Conservation (phyloP, 2,888 invertebrate genomes). For the Lithophane semibrunnea region DNA sequence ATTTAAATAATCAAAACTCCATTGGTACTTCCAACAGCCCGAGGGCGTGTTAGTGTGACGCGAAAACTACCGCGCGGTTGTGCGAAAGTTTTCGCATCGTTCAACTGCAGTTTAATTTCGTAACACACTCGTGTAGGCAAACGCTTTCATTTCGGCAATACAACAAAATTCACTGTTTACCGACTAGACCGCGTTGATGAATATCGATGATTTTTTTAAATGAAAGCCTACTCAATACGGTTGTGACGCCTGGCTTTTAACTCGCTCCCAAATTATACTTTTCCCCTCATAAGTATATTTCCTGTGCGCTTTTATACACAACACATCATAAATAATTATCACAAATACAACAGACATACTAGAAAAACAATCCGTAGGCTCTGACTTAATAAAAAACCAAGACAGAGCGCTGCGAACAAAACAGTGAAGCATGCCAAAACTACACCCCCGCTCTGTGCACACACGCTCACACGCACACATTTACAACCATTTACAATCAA, state of each 20-base stretch:
- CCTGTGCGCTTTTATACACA: too few species aligned
- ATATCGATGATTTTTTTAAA: too few species aligned
- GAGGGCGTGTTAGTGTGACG: background rate
- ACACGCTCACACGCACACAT: too few species aligned
- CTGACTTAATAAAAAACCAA: too few species aligned
- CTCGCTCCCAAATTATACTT: too few species aligned
- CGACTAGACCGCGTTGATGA: background rate
- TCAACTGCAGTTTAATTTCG: background rate
- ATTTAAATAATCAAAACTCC: background rate
- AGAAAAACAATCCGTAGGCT: background rate
- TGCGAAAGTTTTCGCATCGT: slow-evolving; percentile 5
- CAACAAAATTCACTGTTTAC: background rate
- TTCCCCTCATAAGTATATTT: too few species aligned
- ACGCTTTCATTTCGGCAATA: background rate
- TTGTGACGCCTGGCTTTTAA: too few species aligned
- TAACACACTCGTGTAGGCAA: background rate
- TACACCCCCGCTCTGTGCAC: too few species aligned
- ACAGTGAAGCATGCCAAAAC: too few species aligned
- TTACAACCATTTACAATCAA: too few species aligned
- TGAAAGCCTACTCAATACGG: too few species aligned
- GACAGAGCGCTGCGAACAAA: too few species aligned
- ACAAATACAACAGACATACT: background rate
- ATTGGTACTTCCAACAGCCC: background rate
- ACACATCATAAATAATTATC: background rate
- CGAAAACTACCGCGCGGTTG: background rate